Evolutionary conservation across 2,888 invertebrate species (phyloP).

Genomic region (Merodon equestris): DNA sequence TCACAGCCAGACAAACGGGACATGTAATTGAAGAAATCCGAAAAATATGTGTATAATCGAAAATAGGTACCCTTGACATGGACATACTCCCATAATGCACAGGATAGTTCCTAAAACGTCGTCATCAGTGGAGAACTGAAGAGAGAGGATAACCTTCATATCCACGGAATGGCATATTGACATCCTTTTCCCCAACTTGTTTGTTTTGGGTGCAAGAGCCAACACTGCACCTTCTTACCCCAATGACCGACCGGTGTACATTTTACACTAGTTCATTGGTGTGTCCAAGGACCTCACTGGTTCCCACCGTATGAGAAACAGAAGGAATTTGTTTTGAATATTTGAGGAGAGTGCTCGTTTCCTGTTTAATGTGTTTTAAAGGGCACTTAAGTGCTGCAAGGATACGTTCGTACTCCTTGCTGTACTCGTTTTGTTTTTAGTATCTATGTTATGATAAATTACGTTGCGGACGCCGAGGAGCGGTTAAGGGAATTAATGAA

Average conservation of each 20-base stretch:
- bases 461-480: conserved; percentile 23
- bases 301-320: conserved; percentile 35
- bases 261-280: neutral
- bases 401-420: conserved; percentile 14
- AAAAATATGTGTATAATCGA: conserved; percentile 55
- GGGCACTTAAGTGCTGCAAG: conserved; percentile 33
- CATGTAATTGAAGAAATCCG: conserved; percentile 64
- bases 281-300: conserved; percentile 15
- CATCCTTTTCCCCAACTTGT: conserved; percentile 53
- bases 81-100: conserved; percentile 69
- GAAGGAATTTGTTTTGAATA: conserved; percentile 38
- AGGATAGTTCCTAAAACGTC: conserved; percentile 31
- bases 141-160: conserved; percentile 31
- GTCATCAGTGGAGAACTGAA: conserved; percentile 33
- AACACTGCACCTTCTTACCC: neutral
- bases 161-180: conserved; percentile 32
- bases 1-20: conserved; percentile 64
- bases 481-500: conserved; percentile 39
- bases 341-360: conserved; percentile 34
- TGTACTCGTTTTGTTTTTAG: conserved; percentile 11
- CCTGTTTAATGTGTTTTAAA: conserved; percentile 27
- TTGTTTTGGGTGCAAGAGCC: conserved; percentile 32
- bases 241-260: conserved; percentile 36
- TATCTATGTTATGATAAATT: conserved; percentile 49
- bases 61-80: conserved; percentile 70